Evolutionary conservation across 2,888 invertebrate genomes (phyloP), one percentile per base, ranked within the genome.

Genomic region (Limulus polyphemus): DNA sequence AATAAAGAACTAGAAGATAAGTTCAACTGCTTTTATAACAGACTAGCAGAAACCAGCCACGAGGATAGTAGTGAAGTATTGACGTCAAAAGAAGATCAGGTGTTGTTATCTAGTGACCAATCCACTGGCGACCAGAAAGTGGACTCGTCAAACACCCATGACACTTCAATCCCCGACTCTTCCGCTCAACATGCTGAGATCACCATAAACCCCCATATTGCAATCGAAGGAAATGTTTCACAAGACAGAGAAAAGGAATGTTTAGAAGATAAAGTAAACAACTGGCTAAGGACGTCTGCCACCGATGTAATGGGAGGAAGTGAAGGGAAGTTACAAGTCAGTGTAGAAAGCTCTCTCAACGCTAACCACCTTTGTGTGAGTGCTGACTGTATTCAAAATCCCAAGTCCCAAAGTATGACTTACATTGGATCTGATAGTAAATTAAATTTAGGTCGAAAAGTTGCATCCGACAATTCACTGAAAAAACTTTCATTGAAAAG

Each of bases 21-120:
- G 49, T 69, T 69, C 58, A 67, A 62, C 50, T 68, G 68, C 57
- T 69, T 68, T 58, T 69, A 67, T 63, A 69, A 67, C 52, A 62
- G 67, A n/a, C 56, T 69, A 32, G 66, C 67, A 1, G 69, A 69
- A 54, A 67, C 68, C 0, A 67, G 67, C 59, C 64, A 67, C 49
- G 68, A 69, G 52, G 69, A 69, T 11, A 65, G 65, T 59, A 69
- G 67, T 32, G 69, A 69, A n/a, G 67, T 60, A 9, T 62, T 60
- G 13, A 68, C 65, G 1, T 69, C 69, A 48, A 69, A 67, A 16
- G 68, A 69, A 17, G 68, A 69, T 16, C 67, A 63, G 1, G 60
- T 58, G 0, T 47, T 63, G 17, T 17, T 67, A 13, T 66, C 68
- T 1, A 60, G 64, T 2, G 67, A 66, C 46, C 61, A 65, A 10